phyloP scores from a whole-genome alignment of 2,888 invertebrate genomes.

The Microchrysa polita region DNA sequence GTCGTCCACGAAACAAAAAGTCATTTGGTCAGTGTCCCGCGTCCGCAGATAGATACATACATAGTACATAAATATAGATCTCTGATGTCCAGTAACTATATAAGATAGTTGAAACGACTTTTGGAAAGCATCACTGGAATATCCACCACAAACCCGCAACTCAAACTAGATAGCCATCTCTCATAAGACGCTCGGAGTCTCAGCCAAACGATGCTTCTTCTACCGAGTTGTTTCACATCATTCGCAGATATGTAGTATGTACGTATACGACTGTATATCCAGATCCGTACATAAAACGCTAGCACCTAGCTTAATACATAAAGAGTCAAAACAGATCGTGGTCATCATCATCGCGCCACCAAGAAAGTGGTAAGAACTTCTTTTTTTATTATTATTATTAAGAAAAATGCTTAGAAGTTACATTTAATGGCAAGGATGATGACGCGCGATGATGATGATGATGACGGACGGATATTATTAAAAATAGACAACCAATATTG shows the following conservation, averaged over 20 bases:
- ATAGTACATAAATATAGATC: too few species aligned
- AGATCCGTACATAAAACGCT: neutral
- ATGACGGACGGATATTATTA: neutral
- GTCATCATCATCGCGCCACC: too few species aligned
- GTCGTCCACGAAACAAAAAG: slow-evolving; percentile 5
- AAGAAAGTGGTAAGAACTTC: neutral
- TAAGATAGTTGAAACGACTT: neutral
- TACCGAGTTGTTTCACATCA: slow-evolving; percentile 28
- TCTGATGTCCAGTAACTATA: slow-evolving; percentile 26
- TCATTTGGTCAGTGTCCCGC: neutral
- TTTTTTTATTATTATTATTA: too few species aligned
- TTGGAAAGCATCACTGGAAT: slow-evolving; percentile 17
- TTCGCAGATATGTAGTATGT: too few species aligned
- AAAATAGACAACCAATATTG: slow-evolving; percentile 4
- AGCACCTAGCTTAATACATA: slow-evolving; percentile 15
- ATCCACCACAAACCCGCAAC: too few species aligned
- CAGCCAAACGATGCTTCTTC: slow-evolving; percentile 1
- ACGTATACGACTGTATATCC: too few species aligned
- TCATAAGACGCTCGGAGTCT: neutral
- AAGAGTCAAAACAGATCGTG: neutral
- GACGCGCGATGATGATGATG: slow-evolving; percentile 18
- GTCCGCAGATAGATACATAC: neutral
- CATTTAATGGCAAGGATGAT: slow-evolving; percentile 35
- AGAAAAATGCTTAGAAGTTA: slow-evolving; percentile 33
- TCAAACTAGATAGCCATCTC: slow-evolving; percentile 25